Percentiles rank a stretch among this genome's conserved stretches.
Evolutionary conservation across 1,140 invertebrate genomes (phyloP).

Genomic region (Berghia stephanieae): DNA sequence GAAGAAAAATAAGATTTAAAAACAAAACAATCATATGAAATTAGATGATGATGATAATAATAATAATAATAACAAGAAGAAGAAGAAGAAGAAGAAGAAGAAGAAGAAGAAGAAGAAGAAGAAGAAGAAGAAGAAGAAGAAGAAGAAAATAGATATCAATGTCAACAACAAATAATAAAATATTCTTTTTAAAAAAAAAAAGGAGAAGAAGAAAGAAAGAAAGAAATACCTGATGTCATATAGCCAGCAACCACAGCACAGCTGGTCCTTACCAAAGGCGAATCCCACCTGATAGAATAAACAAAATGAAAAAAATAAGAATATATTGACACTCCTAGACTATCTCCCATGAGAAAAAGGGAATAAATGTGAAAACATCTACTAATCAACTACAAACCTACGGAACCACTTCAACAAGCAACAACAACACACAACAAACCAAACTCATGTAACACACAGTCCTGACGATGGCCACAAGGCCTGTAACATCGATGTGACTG

Average conservation of each 20-base stretch:
- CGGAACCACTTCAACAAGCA: too few relatives aligned
- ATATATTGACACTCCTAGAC: neutral
- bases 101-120: neutral
- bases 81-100: neutral
- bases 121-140: neutral
- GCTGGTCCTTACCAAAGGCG: slow-evolving; percentile 48
- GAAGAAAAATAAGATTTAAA: slow-evolving; percentile 5
- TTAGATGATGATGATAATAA: neutral
- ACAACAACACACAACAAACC: too few relatives aligned
- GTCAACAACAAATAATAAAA: neutral
- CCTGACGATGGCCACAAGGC: too few relatives aligned
- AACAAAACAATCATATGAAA: neutral
- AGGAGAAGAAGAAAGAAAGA: neutral
- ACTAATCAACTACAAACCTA: too few relatives aligned
- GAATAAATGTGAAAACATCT: too few relatives aligned
- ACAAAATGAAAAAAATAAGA: neutral
- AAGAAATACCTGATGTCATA: slow-evolving; percentile 53
- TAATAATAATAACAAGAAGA: neutral
- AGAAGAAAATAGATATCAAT: neutral
- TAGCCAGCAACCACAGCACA: slow-evolving; percentile 61
- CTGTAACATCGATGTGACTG: too few relatives aligned
- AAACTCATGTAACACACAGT: too few relatives aligned
- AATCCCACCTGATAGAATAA: slow-evolving; percentile 49
- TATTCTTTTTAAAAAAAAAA: neutral
- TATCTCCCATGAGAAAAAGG: neutral